phyloP scores from a whole-genome alignment of 2,797 vertebrate genomes.

The Ataeniobius toweri region DNA sequence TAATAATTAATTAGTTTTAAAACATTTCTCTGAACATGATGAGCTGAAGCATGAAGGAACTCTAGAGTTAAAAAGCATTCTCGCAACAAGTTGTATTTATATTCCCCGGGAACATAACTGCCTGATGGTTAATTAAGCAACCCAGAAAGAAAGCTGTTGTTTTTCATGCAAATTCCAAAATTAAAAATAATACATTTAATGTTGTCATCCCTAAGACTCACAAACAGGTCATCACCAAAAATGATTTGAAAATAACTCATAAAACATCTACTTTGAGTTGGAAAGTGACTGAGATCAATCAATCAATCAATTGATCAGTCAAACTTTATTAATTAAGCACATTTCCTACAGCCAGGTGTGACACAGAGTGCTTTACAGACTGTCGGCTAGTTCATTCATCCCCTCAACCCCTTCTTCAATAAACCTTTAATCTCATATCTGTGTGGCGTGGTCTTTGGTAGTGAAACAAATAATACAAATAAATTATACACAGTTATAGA shows the following conservation, averaged over 20 bases:
- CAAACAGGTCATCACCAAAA: neutral
- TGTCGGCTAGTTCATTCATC: neutral
- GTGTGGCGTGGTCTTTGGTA: neutral
- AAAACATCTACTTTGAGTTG: neutral
- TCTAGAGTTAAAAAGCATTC: neutral
- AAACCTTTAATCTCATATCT: neutral
- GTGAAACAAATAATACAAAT: too few relatives aligned
- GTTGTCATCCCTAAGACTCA: neutral
- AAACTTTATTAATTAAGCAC: neutral
- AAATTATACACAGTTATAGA: too few relatives aligned
- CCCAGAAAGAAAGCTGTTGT: neutral
- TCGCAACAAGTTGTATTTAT: conserved; percentile 12
- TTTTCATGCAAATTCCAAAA: conserved; percentile 12
- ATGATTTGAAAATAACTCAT: neutral
- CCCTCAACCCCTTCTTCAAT: neutral
- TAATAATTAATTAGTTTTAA: neutral
- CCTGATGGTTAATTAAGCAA: conserved; percentile 3
- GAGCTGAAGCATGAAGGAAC: neutral
- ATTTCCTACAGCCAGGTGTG: too few relatives aligned
- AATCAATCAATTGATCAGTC: too few relatives aligned
- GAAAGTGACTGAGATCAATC: neutral
- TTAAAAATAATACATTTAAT: neutral
- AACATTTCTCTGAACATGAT: neutral
- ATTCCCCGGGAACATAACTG: conserved; percentile 17
- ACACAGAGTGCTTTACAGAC: neutral